Evolutionary conservation across 2,888 invertebrate species (phyloP).

Genomic region (Galerucella pusilla): DNA sequence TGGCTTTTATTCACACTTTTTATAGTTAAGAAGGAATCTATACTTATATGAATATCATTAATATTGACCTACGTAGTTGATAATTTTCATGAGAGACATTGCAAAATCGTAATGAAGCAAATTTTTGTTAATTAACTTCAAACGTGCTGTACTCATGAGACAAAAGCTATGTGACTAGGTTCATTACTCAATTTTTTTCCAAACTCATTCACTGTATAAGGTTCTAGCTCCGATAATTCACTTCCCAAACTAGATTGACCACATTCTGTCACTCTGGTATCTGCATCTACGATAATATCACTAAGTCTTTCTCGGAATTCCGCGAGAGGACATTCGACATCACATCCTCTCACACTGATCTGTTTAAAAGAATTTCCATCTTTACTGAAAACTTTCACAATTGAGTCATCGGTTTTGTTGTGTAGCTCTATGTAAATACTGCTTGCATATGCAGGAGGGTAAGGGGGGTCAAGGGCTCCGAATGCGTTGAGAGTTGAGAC

Average conservation of each 20-base stretch:
- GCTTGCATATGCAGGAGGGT: conserved; percentile 21
- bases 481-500: conserved; percentile 12
- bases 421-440: conserved; percentile 70
- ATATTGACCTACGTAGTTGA: too few species aligned
- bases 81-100: too few species aligned
- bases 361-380: neutral
- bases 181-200: neutral
- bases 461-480: conserved; percentile 13
- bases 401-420: neutral
- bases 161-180: neutral
- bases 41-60: too few species aligned
- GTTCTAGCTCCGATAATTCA: neutral
- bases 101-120: too few species aligned
- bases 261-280: neutral
- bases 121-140: too few species aligned
- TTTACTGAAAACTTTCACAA: conserved; percentile 5
- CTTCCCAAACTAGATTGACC: neutral
- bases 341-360: conserved; percentile 6
- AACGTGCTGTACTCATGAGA: too few species aligned
- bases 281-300: neutral
- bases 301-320: neutral
- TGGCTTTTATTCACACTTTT: too few species aligned
- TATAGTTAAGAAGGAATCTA: too few species aligned
- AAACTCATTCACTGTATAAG: neutral
- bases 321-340: neutral